Base-by-base conservation (phyloP, 2,888 invertebrate genomes). In the Amiota communis region DNA sequence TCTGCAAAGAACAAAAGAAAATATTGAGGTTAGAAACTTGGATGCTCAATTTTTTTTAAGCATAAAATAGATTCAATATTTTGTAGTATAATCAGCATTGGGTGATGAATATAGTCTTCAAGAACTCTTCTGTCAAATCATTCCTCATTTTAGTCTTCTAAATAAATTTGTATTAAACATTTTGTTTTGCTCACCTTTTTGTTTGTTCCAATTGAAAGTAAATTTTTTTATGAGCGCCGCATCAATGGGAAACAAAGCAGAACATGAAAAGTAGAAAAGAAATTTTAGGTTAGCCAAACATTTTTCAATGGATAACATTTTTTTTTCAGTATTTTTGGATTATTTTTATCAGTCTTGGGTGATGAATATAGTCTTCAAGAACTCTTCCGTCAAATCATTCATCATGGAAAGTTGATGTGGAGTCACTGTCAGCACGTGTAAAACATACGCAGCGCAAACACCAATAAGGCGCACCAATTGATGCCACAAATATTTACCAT, bases 361-460 rank as follows among this genome's bases (percentile, higher is more conserved):
- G 88, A 86, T 89, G 89, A 89, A 89, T 88, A 86, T 89, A 88
- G 89, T 89, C 89, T 88, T 89, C 89, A 89, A 87, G 87, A 87
- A 88, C 88, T 89, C 88, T 89, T 89, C 89, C 73, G 89, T 80
- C 80, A 76, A 79, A 73, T 82, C 83, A 77, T 78, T 88, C 89
- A 88, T 88, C 89, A 89, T 85, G n/a, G 20, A 75, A 79, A 71
- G 53, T 15, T 4, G 11, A 47, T 6, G 23, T n/a, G 36, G 74
- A 63, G 8, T 36, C 20, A 47, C 70, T 72, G 15, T 59, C 17
- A 78, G 75, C 82, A 83, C 83, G 83, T 83, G 84, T 76, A 81
- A 78, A 82, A 78, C 75, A 78, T 76, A 20, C 15, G 36, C 8
- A 36, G 8, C 36, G n/a, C n/a, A n/a, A 36, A 2, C 36, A 36